Base-by-base conservation (phyloP, 2,797 vertebrate genomes). In the Arctocebus calabarensis region DNA sequence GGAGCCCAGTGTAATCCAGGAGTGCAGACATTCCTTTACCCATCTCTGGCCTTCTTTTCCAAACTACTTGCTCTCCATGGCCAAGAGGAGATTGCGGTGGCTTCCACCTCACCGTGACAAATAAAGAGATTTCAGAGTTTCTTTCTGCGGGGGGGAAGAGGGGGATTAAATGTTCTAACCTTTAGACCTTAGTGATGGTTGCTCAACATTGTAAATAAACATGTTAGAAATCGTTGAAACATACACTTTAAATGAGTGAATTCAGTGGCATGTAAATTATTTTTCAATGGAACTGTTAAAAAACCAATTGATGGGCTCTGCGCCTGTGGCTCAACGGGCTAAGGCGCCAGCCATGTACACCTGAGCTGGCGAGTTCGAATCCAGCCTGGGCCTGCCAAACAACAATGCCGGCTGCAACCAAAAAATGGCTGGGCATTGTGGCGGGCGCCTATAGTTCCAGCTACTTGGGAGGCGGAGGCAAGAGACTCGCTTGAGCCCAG, bases 231-330 rank as follows among this genome's bases (percentile, higher is more conserved):
- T 13, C 16, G n/a, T 2, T 25, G 23, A 78, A 66, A 4, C 7
- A 16, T 5, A 37, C 9, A 40, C 34, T 94, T 85, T 25, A 66
- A 34, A 23, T 25, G 37, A 55, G 23, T 59, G 57, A 88, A 66
- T 3, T 62, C 16, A 45, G 16, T 16, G 25, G 1, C 20, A 34
- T 34, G 3, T 75, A 78, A 88, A 85, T 79, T 82, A 55, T 62
- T 94, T 91, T 64, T 94, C 62, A 79, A 11, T 27, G 84, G 45
- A 62, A 22, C 16, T 84, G 4, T 59, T 90, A 75, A 84, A 92
- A 19, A 45, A 45, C 25, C 81, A 48, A 40, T 8, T 4, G 34
- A 64, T 34, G n/a, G n/a, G n/a, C n/a, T n/a, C n/a, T n/a, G n/a
- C n/a, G n/a, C n/a, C n/a, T 40, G 3, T 40, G 40, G 40, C 40